Conservation (phyloP, 2,113 vertebrate species). For the Athene cunicularia region DNA sequence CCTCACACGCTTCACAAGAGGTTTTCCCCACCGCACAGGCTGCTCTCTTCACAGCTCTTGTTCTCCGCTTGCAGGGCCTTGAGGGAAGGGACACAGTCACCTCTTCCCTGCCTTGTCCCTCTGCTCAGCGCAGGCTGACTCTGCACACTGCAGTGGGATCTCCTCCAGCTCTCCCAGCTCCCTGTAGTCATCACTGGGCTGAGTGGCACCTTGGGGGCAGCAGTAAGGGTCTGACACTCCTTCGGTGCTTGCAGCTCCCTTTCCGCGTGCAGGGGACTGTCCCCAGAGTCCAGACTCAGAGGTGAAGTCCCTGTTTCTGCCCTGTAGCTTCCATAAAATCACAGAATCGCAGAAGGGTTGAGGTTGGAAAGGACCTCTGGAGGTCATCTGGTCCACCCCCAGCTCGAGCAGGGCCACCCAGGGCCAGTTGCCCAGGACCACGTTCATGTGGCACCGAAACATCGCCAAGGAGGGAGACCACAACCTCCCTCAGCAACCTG, state of each 20-base stretch:
- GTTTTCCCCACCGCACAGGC: background rate
- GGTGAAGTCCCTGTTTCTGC: background rate
- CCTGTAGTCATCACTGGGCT: background rate
- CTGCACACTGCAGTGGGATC: background rate
- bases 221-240: background rate
- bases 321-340: background rate
- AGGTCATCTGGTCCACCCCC: background rate
- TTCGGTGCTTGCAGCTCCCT: background rate
- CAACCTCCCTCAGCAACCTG: too few species aligned
- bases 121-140: background rate
- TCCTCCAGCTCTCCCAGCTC: background rate
- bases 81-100: background rate
- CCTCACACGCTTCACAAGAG: background rate
- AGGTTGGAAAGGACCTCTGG: background rate
- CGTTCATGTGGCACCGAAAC: background rate
- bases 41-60: background rate
- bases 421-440: background rate
- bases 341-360: background rate
- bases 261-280: fast-evolving
- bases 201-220: background rate
- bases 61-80: background rate
- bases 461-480: background rate
- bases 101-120: background rate
- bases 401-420: background rate
- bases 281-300: background rate